Percentiles rank a stretch among this genome's conserved stretches.
Conservation (phyloP, 2,113 vertebrate species). For the Mixornis gularis region DNA sequence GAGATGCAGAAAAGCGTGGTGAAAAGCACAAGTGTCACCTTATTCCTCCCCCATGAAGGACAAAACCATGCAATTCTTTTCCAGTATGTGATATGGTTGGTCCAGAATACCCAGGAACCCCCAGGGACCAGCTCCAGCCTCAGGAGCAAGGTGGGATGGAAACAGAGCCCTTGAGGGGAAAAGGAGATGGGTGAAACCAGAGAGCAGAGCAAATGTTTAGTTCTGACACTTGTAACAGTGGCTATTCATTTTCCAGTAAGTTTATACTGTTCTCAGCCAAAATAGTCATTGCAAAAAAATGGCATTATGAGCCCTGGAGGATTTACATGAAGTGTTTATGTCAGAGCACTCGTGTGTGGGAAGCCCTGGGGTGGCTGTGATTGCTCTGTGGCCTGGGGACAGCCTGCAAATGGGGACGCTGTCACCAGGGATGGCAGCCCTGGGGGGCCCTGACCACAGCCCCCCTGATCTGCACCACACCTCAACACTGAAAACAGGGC, state of each 20-base stretch:
- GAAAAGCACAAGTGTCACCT: background rate
- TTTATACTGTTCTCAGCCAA: background rate
- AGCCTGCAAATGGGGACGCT: background rate
- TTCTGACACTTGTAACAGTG: background rate
- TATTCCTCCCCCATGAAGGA: background rate
- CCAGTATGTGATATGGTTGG: background rate
- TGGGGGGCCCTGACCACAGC: background rate
- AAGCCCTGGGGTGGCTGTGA: accelerated
- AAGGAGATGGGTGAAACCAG: background rate
- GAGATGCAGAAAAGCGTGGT: background rate
- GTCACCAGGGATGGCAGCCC: background rate
- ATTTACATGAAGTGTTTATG: background rate
- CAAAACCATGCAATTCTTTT: background rate
- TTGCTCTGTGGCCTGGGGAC: background rate
- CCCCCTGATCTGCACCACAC: background rate
- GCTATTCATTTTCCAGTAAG: constrained; percentile 2
- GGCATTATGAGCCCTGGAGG: background rate
- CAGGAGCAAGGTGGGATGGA: background rate
- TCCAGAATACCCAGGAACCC: background rate
- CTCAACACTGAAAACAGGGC: background rate
- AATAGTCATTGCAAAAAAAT: background rate
- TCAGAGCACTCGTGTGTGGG: background rate
- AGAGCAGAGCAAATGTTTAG: background rate
- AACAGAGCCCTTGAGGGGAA: background rate
- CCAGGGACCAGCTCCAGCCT: background rate